phyloP scores from a whole-genome alignment of 2,888 invertebrate species.

The Oscheius onirici region DNA sequence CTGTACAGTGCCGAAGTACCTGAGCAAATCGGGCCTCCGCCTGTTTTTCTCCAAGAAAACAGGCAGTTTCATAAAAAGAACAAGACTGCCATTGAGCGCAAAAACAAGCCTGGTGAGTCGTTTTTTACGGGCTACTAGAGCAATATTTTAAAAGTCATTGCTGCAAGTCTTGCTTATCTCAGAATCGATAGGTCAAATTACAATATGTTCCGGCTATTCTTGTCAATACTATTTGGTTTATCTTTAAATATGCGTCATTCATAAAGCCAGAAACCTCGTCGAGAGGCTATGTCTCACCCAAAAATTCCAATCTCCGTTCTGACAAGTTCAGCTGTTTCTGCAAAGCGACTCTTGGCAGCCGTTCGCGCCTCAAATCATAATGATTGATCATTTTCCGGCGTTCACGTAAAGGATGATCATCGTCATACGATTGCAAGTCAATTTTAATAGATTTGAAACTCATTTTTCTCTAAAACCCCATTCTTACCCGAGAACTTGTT shows the following conservation, averaged over 20 bases:
- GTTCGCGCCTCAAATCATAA: slow-evolving; percentile 31
- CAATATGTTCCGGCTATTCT: slow-evolving; percentile 9
- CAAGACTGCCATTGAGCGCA: no score
- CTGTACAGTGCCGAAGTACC: slow-evolving; percentile 20
- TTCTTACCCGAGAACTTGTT: slow-evolving; percentile 20
- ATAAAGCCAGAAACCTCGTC: no score
- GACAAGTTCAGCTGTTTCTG: slow-evolving; percentile 29
- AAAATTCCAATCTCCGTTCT: slow-evolving; percentile 17
- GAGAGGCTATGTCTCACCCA: slow-evolving; percentile 1
- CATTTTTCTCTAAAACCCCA: background rate
- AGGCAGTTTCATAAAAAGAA: no score
- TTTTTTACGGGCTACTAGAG: no score
- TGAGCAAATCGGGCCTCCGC: slow-evolving; percentile 13
- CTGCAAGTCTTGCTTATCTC: background rate
- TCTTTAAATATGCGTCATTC: no score
- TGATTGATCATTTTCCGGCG: slow-evolving; percentile 21
- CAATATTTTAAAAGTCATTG: no score
- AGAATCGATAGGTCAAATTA: slow-evolving; percentile 15
- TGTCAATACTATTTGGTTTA: background rate
- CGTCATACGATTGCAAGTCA: background rate
- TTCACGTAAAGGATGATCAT: slow-evolving; percentile 1
- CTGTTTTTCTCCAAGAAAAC: background rate
- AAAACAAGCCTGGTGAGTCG: no score
- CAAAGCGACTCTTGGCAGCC: slow-evolving; percentile 21
- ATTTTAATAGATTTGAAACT: background rate